A percentile compares a stretch with the other conserved stretches of the same genome.
These are phyloP conservation scores for Crossaster papposus DNA, from an alignment of 53 echinoderm and acorn worm genomes.

Conservation along the genomic window DNA sequence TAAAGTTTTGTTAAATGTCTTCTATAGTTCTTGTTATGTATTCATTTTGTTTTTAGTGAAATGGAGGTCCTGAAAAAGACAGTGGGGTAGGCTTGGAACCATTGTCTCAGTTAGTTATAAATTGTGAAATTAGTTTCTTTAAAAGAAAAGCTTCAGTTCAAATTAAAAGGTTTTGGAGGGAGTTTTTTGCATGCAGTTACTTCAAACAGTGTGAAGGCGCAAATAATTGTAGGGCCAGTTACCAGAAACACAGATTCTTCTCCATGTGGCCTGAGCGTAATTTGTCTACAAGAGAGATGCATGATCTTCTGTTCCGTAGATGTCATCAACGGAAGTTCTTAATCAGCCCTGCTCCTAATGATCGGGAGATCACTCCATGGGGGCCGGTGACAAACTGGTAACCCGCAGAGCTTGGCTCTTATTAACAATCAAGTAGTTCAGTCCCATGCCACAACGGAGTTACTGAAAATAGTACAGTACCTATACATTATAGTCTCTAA, in stretches of 20 bases:
- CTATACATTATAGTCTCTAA: too few relatives aligned
- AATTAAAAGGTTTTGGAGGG: too few relatives aligned
- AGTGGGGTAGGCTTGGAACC: too few relatives aligned
- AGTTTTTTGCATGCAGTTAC: too few relatives aligned
- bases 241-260: background rate
- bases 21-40: too few relatives aligned
- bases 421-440: constrained; percentile 7
- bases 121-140: too few relatives aligned
- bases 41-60: too few relatives aligned
- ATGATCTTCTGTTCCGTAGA: background rate
- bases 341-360: constrained; percentile 41
- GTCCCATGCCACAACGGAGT: background rate
- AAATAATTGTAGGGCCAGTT: background rate
- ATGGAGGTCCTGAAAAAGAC: too few relatives aligned
- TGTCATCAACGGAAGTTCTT: constrained; percentile 49
- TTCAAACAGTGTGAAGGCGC: too few relatives aligned
- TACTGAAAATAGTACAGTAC: background rate
- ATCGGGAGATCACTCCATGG: constrained; percentile 37
- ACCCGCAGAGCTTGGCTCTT: constrained; percentile 24
- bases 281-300: background rate
- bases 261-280: background rate
- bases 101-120: too few relatives aligned
- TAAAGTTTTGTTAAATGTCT: too few relatives aligned
- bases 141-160: too few relatives aligned
- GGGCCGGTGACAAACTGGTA: constrained; percentile 41